Conservation (phyloP, 2,113 vertebrate species). For the Misgurnus mizolepis region DNA sequence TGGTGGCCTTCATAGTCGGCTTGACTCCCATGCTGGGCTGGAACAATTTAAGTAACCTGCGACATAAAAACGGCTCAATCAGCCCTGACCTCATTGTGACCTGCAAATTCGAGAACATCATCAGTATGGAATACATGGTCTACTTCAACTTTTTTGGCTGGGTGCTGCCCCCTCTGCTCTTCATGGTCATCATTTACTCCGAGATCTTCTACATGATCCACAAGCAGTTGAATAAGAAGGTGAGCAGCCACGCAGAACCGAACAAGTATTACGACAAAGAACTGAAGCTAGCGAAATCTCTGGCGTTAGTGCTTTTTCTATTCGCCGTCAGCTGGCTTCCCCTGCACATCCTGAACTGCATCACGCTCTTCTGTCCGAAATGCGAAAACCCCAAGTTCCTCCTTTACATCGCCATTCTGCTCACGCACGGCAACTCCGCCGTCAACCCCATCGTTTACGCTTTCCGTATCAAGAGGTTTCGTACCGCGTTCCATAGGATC, state of each 20-base stretch:
- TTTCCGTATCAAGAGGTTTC: slow-evolving; percentile 96
- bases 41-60: slow-evolving; percentile 83
- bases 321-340: slow-evolving; percentile 95
- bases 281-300: slow-evolving; percentile 92
- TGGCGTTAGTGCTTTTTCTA: slow-evolving; percentile 92
- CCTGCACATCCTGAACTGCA: slow-evolving; percentile 91
- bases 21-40: slow-evolving; percentile 95
- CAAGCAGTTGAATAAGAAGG: slow-evolving; percentile 92
- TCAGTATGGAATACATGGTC: slow-evolving; percentile 99
- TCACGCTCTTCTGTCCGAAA: slow-evolving; percentile 88
- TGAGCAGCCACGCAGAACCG: slow-evolving; percentile 82
- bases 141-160: slow-evolving; percentile 98
- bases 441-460: slow-evolving; percentile 97
- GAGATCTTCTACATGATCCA: slow-evolving; percentile 99
- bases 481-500: slow-evolving; percentile 88
- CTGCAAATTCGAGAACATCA: slow-evolving; percentile 93
- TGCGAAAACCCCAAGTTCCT: slow-evolving; percentile 81
- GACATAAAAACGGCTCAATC: slow-evolving; percentile 69
- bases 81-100: slow-evolving; percentile 77
- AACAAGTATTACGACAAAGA: slow-evolving; percentile 96
- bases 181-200: slow-evolving; percentile 92
- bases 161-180: slow-evolving; percentile 90
- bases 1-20: slow-evolving; percentile 87
- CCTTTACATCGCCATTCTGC: slow-evolving; percentile 88
- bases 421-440: slow-evolving; percentile 94